phyloP scores from a whole-genome alignment of 2,113 vertebrate species.

The Carlito syrichta region DNA sequence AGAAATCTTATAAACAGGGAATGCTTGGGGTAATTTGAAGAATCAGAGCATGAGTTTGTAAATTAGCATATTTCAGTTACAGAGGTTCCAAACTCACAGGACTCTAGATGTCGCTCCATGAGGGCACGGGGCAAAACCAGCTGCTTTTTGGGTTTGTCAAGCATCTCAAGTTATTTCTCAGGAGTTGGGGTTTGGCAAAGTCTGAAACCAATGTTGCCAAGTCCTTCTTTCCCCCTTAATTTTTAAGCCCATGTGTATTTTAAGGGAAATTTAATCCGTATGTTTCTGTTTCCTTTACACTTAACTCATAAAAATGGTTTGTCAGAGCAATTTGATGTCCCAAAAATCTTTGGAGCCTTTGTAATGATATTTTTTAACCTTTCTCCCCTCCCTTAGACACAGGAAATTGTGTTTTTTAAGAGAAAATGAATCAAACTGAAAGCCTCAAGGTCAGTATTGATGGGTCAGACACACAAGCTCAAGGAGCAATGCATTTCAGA shows the following conservation, averaged over 20 bases:
- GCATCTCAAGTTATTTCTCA: conserved; percentile 79
- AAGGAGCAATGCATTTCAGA: not conserved
- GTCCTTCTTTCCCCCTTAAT: conserved; percentile 72
- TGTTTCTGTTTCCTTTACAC: conserved; percentile 79
- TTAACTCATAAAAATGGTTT: conserved; percentile 80
- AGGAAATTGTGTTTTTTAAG: conserved; percentile 68
- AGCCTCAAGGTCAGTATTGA: conserved; percentile 57
- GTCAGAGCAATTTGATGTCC: conserved; percentile 74
- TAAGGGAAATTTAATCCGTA: conserved; percentile 78
- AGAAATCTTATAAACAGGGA: conserved; percentile 44
- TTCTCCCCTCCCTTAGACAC: conserved; percentile 49
- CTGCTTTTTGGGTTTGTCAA: conserved; percentile 76
- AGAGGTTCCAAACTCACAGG: not conserved
- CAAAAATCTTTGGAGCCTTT: conserved; percentile 72
- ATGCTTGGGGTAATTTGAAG: conserved; percentile 47
- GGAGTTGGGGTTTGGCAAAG: conserved; percentile 78
- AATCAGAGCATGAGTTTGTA: conserved; percentile 39
- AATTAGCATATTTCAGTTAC: conserved; percentile 47
- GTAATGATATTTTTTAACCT: conserved; percentile 77
- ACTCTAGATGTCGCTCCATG: conserved; percentile 39
- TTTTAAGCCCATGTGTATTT: conserved; percentile 79
- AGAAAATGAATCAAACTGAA: conserved; percentile 71
- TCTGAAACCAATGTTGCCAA: conserved; percentile 62
- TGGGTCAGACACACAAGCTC: conserved; percentile 46
- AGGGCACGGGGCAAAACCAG: conserved; percentile 63